A percentile compares a stretch with the other conserved stretches of the same genome.
Evolutionary conservation across 2,888 invertebrate genomes (phyloP).

Genomic region (Hetaerina titia): DNA sequence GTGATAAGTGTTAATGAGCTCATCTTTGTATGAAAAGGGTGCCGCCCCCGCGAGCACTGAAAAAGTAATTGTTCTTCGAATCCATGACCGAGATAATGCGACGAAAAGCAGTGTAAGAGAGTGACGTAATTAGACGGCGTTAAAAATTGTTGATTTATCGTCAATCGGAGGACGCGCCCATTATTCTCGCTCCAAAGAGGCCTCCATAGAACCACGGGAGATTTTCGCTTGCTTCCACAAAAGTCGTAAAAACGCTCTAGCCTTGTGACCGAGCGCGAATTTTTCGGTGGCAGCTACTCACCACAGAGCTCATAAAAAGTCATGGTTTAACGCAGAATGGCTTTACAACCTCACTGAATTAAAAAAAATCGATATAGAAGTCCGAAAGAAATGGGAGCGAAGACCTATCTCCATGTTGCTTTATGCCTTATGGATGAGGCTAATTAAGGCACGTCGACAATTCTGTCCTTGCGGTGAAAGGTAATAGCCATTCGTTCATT

Average conservation of each 20-base stretch:
- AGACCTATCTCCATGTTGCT: no score
- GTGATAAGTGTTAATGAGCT: slow-evolving; percentile 49
- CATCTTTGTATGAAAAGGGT: neutral
- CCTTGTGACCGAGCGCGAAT: neutral
- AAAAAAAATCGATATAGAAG: neutral
- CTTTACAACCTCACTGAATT: neutral
- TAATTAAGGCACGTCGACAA: no score
- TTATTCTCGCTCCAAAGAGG: neutral
- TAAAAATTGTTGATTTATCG: slow-evolving; percentile 8
- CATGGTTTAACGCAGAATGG: neutral
- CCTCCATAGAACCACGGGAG: neutral
- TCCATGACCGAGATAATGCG: neutral
- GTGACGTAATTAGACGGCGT: neutral
- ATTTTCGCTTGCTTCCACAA: neutral
- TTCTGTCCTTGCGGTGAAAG: no score
- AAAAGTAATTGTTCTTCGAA: neutral
- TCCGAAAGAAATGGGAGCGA: neutral
- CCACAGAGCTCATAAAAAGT: neutral
- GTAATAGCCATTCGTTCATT: no score
- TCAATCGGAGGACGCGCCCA: neutral
- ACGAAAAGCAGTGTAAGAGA: neutral
- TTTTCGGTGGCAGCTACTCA: neutral
- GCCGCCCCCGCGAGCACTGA: neutral
- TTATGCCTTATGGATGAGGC: no score
- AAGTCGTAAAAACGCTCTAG: neutral